These are phyloP conservation scores for Bufo gargarizans DNA, from an alignment of 2,113 vertebrate genomes.

Conservation along the genomic window DNA sequence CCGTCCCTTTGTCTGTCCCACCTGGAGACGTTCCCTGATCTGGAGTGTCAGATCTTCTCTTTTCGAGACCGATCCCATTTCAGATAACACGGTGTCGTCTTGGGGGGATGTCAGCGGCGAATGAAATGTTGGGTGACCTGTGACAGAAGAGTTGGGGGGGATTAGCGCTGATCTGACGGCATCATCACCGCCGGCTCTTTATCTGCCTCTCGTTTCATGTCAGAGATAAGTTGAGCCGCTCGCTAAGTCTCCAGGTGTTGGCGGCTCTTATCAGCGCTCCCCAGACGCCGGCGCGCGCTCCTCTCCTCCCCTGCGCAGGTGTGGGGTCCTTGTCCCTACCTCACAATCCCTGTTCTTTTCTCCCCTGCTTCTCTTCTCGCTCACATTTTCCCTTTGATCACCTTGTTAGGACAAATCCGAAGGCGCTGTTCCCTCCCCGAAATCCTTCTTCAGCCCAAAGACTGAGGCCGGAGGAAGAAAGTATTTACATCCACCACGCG, in stretches of 20 bases:
- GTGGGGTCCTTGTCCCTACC: slow-evolving; percentile 38
- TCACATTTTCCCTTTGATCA: slow-evolving; percentile 33
- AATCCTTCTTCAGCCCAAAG: slow-evolving; percentile 20
- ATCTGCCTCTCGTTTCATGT: slow-evolving; percentile 49
- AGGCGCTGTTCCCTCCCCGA: slow-evolving; percentile 32
- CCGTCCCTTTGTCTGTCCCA: neutral
- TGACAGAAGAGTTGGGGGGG: slow-evolving; percentile 31
- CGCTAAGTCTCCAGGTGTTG: slow-evolving; percentile 19
- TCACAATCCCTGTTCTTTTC: slow-evolving; percentile 37
- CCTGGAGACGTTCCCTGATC: neutral
- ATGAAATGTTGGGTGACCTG: slow-evolving; percentile 11
- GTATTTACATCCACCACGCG: slow-evolving; percentile 38
- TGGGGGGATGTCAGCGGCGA: neutral
- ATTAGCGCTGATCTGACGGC: slow-evolving; percentile 47
- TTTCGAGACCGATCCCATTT: slow-evolving; percentile 24
- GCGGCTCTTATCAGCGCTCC: slow-evolving; percentile 49
- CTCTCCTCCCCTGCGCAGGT: slow-evolving; percentile 11
- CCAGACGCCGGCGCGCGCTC: slow-evolving; percentile 8
- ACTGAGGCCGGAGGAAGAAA: slow-evolving; percentile 18
- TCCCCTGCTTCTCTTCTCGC: neutral
- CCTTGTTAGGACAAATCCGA: slow-evolving; percentile 50
- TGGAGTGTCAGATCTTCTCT: neutral
- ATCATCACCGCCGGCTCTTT: slow-evolving; percentile 21
- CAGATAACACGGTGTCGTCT: neutral
- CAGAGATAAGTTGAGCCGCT: slow-evolving; percentile 44